These are phyloP conservation scores for Trogon surrucura DNA, from an alignment of 2,113 vertebrate genomes.

Conservation along the genomic window DNA sequence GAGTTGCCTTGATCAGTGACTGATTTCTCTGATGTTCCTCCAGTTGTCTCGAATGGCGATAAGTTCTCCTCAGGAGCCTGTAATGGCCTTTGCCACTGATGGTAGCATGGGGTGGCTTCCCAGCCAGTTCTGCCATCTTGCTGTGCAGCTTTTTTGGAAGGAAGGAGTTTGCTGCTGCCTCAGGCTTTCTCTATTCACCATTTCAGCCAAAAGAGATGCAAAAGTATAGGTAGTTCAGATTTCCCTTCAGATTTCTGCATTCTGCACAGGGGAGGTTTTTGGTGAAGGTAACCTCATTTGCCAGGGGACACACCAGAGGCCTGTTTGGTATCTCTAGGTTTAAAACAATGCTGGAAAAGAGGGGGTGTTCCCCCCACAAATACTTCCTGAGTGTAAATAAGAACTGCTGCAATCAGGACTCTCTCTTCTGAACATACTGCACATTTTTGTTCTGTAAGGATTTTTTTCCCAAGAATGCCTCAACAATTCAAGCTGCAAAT, in stretches of 20 bases:
- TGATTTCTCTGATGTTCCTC: neutral
- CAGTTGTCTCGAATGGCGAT: rapidly evolving
- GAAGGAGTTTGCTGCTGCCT: neutral
- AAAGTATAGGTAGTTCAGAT: neutral
- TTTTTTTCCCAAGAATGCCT: neutral
- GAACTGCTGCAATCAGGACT: neutral
- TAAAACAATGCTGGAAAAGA: neutral
- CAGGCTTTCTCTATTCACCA: neutral
- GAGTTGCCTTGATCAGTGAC: neutral
- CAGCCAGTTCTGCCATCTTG: neutral
- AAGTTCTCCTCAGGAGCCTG: neutral
- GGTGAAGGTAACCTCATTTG: neutral
- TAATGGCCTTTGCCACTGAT: neutral
- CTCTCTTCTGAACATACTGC: neutral
- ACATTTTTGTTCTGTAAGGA: neutral
- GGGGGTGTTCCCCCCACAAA: neutral
- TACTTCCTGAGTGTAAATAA: neutral
- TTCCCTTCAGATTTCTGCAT: neutral
- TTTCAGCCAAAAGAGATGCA: neutral
- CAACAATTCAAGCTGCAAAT: constrained; percentile 9
- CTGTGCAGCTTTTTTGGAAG: neutral
- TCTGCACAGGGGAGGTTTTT: neutral
- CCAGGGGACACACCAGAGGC: neutral
- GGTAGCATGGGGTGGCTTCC: neutral
- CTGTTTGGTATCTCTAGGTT: neutral